phyloP scores from a whole-genome alignment of 64 coral and sea anemone genomes.

The Montipora efflorescens region DNA sequence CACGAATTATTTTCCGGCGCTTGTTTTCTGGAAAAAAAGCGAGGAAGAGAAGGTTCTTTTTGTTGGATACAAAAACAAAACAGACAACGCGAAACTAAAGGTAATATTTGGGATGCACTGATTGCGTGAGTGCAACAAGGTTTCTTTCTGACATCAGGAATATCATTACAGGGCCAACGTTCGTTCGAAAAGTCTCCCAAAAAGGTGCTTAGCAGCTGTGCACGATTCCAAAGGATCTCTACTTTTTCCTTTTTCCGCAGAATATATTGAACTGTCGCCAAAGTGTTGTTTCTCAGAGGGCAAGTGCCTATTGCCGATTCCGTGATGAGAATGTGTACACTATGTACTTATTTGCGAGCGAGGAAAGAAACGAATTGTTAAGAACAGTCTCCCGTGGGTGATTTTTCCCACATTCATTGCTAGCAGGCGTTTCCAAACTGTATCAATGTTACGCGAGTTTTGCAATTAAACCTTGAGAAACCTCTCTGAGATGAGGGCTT shows the following conservation, averaged over 20 bases:
- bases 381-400: neutral
- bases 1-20: too few relatives aligned
- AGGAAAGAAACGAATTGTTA: slow-evolving; percentile 13
- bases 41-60: neutral
- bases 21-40: neutral
- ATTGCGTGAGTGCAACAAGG: neutral
- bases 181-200: neutral
- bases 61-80: neutral
- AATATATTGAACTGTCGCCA: neutral
- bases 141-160: neutral
- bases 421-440: neutral
- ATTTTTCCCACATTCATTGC: neutral
- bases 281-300: neutral
- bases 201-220: neutral
- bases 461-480: too few relatives aligned
- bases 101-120: neutral
- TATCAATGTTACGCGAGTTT: neutral
- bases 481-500: neutral
- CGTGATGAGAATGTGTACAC: neutral
- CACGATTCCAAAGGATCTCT: neutral
- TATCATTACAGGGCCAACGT: neutral
- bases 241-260: neutral
- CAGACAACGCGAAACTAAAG: neutral
- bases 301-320: neutral
- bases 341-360: neutral